Evolutionary conservation across 2,797 vertebrate species (phyloP).

Genomic region (Typhlichthys eigenmanni): DNA sequence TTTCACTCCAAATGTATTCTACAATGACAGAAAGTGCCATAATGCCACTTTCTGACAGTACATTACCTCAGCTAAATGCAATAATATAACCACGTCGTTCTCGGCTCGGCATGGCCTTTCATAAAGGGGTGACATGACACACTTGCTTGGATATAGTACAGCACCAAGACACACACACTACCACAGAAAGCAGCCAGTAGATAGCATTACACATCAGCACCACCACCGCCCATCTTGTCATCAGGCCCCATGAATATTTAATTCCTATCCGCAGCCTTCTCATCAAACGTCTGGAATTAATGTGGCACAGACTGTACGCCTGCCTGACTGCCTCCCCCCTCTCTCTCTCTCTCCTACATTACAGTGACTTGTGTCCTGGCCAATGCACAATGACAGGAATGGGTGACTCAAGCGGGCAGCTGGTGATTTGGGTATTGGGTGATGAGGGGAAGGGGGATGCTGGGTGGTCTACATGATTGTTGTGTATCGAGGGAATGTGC

Average conservation of each 20-base stretch:
- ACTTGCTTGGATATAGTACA: conserved; percentile 29
- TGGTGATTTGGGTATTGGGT: conserved; percentile 44
- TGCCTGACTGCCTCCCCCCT: conserved; percentile 6
- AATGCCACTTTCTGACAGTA: conserved; percentile 3
- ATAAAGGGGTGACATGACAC: conserved; percentile 59
- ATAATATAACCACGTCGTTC: conserved; percentile 42
- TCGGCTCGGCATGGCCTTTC: conserved; percentile 51
- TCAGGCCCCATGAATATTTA: conserved; percentile 71
- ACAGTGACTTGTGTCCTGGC: conserved; percentile 52
- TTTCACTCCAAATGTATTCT: not conserved
- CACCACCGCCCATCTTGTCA: conserved; percentile 48
- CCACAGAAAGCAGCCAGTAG: conserved; percentile 54
- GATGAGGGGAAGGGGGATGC: conserved; percentile 31
- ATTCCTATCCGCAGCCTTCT: conserved; percentile 46
- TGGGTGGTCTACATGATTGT: not conserved
- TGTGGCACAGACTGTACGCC: conserved; percentile 49
- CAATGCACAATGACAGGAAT: conserved; percentile 52
- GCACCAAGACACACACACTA: conserved; percentile 16
- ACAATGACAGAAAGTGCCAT: not conserved
- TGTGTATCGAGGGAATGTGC: not conserved
- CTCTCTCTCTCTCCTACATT: conserved; percentile 15
- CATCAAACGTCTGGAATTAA: conserved; percentile 59
- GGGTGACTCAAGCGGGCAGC: conserved; percentile 55
- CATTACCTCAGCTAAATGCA: conserved; percentile 38
- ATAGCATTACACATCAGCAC: conserved; percentile 60